These are phyloP conservation scores for Platycercus adscitus DNA, from an alignment of 2,113 vertebrate species.

Conservation along the genomic window DNA sequence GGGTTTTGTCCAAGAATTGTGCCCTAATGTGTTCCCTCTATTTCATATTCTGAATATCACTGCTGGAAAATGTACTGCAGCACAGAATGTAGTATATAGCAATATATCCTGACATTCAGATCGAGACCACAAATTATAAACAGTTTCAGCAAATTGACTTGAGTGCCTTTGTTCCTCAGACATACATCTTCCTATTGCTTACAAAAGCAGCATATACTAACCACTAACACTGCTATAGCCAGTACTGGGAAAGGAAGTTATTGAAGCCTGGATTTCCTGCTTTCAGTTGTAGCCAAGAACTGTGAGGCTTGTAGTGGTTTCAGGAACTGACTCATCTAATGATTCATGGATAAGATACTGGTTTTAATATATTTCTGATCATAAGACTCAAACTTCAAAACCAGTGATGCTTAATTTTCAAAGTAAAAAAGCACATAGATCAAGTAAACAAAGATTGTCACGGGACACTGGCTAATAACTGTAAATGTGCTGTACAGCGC, in stretches of 20 bases:
- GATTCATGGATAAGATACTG: conserved; percentile 90
- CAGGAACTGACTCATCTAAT: conserved; percentile 96
- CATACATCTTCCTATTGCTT: conserved; percentile 85
- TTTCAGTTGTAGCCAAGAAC: conserved; percentile 90
- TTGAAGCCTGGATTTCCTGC: conserved; percentile 97
- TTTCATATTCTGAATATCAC: conserved; percentile 64
- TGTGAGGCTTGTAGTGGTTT: conserved; percentile 91
- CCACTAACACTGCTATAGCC: conserved; percentile 79
- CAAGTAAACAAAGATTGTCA: neutral
- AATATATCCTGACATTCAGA: conserved; percentile 80
- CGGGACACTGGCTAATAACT: neutral
- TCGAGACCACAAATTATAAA: conserved; percentile 90
- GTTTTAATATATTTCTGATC: conserved; percentile 86
- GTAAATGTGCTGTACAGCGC: neutral
- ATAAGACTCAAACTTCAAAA: conserved; percentile 76
- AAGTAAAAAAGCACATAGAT: neutral
- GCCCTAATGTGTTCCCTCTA: neutral
- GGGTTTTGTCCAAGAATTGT: neutral
- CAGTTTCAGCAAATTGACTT: conserved; percentile 88
- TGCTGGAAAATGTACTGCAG: conserved; percentile 65
- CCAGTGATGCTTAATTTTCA: conserved; percentile 41
- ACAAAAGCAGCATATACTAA: conserved; percentile 82
- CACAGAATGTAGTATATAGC: conserved; percentile 68
- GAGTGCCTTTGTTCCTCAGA: conserved; percentile 85
- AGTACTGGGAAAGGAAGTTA: conserved; percentile 92